Conservation (phyloP, 2,888 invertebrate genomes). For the Maniola hyperantus region DNA sequence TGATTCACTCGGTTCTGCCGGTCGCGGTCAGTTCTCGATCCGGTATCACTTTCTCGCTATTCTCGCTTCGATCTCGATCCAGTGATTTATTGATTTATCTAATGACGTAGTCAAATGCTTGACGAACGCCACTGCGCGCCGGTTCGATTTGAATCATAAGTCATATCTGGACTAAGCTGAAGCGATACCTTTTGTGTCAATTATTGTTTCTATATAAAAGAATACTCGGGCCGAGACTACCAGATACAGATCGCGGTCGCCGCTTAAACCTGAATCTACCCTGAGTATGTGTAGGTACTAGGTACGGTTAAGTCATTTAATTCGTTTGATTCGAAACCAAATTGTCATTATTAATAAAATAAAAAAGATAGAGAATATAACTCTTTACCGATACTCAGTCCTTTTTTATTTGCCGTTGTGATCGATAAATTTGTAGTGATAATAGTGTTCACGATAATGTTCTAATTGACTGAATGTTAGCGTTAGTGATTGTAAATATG, state of each 20-base stretch:
- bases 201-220: not conserved
- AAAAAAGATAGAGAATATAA: slow-evolving; percentile 64
- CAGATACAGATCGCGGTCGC: slow-evolving; percentile 4
- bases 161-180: not conserved
- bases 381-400: slow-evolving; percentile 77
- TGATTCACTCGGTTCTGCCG: slow-evolving; percentile 10
- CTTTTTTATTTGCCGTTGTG: slow-evolving; percentile 77
- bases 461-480: slow-evolving; percentile 79
- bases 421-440: slow-evolving; percentile 77
- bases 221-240: not conserved
- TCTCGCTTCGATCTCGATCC: slow-evolving; percentile 15
- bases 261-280: slow-evolving; percentile 20
- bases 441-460: slow-evolving; percentile 79
- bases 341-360: slow-evolving; percentile 59
- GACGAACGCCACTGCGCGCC: not conserved
- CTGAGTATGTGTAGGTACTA: slow-evolving; percentile 67
- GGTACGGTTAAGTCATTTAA: slow-evolving; percentile 62
- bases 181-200: slow-evolving; percentile 12
- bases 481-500: slow-evolving; percentile 79
- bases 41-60: not conserved
- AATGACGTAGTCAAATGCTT: not conserved
- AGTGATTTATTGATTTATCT: not conserved
- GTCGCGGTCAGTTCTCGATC: slow-evolving; percentile 19
- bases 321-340: slow-evolving; percentile 63
- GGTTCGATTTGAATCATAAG: not conserved